Evolutionary conservation across 2,888 invertebrate genomes (phyloP).

Genomic region (Pandemis corylana): DNA sequence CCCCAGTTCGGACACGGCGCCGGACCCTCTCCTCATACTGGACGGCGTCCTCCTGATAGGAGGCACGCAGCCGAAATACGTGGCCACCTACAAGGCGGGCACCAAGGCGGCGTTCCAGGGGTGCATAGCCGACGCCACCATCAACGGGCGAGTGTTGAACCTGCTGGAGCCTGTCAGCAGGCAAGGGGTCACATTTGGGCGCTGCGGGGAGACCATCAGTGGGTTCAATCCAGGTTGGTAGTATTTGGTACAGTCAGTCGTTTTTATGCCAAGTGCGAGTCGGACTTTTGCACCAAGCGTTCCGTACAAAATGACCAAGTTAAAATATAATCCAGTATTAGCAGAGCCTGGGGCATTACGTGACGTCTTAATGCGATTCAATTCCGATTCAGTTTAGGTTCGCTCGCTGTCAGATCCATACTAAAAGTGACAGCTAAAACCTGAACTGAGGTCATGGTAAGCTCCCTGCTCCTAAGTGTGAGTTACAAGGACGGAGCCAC

Average conservation of each 20-base stretch:
- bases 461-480: too few relatives aligned
- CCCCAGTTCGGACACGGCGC: conserved; percentile 81
- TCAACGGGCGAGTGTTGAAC: conserved; percentile 88
- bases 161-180: conserved; percentile 69
- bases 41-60: conserved; percentile 93
- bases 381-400: too few relatives aligned
- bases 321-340: too few relatives aligned
- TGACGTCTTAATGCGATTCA: too few relatives aligned
- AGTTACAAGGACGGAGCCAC: too few relatives aligned
- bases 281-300: too few relatives aligned
- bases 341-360: too few relatives aligned
- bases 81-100: conserved; percentile 83
- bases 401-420: too few relatives aligned
- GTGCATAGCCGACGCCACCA: conserved; percentile 96
- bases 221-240: conserved; percentile 67
- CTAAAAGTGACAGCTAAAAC: too few relatives aligned
- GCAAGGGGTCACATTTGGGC: conserved; percentile 65
- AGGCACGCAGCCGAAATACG: conserved; percentile 88
- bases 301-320: too few relatives aligned
- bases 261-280: too few relatives aligned
- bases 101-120: conserved; percentile 90
- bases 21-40: conserved; percentile 86
- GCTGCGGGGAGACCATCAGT: conserved; percentile 65
- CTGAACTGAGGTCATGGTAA: too few relatives aligned
- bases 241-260: neutral